A percentile compares a stretch with the other conserved stretches of the same genome.
These are phyloP conservation scores for Rhegmatorhina hoffmannsi DNA, from an alignment of 2,113 vertebrate species.

Conservation along the genomic window DNA sequence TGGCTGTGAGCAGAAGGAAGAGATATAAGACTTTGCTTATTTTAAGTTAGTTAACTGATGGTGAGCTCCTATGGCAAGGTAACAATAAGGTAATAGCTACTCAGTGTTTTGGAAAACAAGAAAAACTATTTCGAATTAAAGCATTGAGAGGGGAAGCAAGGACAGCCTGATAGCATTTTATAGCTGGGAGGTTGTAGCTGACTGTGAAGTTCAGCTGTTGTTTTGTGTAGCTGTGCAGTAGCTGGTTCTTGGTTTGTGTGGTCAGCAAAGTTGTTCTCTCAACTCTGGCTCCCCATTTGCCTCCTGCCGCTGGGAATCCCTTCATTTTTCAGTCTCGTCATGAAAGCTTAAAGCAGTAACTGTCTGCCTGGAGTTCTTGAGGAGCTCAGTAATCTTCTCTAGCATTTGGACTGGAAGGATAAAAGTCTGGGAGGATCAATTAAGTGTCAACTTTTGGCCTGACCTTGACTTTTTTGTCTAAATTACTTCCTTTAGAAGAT, in stretches of 20 bases:
- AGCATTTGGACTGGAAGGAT: neutral
- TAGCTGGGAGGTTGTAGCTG: neutral
- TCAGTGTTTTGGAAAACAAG: neutral
- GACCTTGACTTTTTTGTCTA: neutral
- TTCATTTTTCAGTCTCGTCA: neutral
- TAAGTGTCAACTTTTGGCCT: neutral
- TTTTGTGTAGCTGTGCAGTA: neutral
- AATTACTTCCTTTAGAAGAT: neutral
- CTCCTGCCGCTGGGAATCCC: fast-evolving
- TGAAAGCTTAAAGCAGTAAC: neutral
- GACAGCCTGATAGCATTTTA: neutral
- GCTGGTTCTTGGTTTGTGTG: neutral
- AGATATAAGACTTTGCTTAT: neutral
- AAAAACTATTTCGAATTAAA: neutral
- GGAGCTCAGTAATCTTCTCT: neutral
- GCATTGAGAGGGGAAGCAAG: neutral
- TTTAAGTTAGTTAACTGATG: neutral
- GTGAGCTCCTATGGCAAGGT: neutral
- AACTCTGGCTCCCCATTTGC: neutral
- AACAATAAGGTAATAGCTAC: neutral
- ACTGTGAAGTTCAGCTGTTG: neutral
- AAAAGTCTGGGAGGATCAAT: neutral
- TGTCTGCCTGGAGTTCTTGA: neutral
- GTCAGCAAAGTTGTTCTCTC: neutral
- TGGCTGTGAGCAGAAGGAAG: neutral